These are phyloP conservation scores for Plagodis pulveraria DNA, from an alignment of 2,888 invertebrate species.

Conservation along the genomic window DNA sequence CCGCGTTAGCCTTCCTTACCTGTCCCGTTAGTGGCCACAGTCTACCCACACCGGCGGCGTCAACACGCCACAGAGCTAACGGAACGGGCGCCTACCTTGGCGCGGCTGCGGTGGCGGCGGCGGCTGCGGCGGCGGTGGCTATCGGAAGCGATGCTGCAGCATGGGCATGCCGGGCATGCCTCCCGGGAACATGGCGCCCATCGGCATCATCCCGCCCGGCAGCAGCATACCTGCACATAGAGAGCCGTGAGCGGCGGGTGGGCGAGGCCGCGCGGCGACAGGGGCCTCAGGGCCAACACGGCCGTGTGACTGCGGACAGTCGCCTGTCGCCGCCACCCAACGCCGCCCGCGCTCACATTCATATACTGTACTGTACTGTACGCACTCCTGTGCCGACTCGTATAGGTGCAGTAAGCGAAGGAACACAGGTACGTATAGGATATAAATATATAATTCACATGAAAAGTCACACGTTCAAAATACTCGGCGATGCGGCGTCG, in stretches of 20 bases:
- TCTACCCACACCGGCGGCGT: slow-evolving; percentile 32
- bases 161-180: slow-evolving; percentile 82
- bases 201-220: slow-evolving; percentile 81
- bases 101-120: slow-evolving; percentile 26
- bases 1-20: slow-evolving; percentile 45
- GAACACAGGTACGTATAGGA: slow-evolving; percentile 63
- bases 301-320: slow-evolving; percentile 74
- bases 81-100: slow-evolving; percentile 60
- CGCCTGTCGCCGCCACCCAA: slow-evolving; percentile 46
- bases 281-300: slow-evolving; percentile 50
- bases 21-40: slow-evolving; percentile 53
- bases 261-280: slow-evolving; percentile 55
- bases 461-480: slow-evolving; percentile 77
- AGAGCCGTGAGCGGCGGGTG: slow-evolving; percentile 36
- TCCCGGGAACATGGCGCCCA: slow-evolving; percentile 79
- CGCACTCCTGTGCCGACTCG: slow-evolving; percentile 2
- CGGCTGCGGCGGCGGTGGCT: slow-evolving; percentile 75
- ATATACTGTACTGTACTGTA: no score
- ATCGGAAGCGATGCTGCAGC: slow-evolving; percentile 96
- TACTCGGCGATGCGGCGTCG: slow-evolving; percentile 59
- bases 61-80: background rate
- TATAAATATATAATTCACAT: slow-evolving; percentile 79
- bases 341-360: slow-evolving; percentile 24
- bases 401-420: slow-evolving; percentile 67
- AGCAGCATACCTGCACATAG: slow-evolving; percentile 78